Base-by-base conservation (phyloP, 1,140 invertebrate genomes). In the Zaprionus tsacasi region DNA sequence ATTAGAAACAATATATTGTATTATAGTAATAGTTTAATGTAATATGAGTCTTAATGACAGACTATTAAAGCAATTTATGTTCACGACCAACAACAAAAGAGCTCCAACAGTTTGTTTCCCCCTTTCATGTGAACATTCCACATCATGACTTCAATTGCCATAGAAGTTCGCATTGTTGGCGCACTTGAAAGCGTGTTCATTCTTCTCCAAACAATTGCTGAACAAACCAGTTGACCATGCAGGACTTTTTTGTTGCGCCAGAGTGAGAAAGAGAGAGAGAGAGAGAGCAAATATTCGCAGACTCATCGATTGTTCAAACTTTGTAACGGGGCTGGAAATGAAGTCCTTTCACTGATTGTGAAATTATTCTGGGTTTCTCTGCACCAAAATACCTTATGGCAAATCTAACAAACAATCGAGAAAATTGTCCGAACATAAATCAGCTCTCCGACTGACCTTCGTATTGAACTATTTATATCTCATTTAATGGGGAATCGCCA, bases 391-490 rank as follows among this genome's bases (percentile, higher is more conserved):
- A 12, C 4, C 45, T 25, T 25, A 13, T 15, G n/a, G 10, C 15
- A 50, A 48, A 50, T 50, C 45, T 50, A 8, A 12, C 45, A 50
- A 50, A 50, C 21, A 50, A 50, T 21, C 17, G 17, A 15, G 2
- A 15, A 45, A 45, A 45, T 15, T 6, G 40, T 45, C 40, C 15
- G 40, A 15, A 3, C 45, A 50, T 50, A 50, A 50, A 50, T 50
- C 45, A 50, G 17, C 45, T 12, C 4, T 25, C 17, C 17, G 45
- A 12, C 21, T 50, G 17, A 12, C 17, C 45, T 50, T 25, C 45
- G 17, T 12, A 12, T 50, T 50, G 45, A 50, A 50, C 45, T 50
- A 50, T 50, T 50, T 50, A 50, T 50, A 25, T 50, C 45, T 8
- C 45, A 50, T 50, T 25, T 50, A 50, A 50, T 50, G 45, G 45